Conservation (phyloP, 2,113 vertebrate species). For the Carassius carassius region DNA sequence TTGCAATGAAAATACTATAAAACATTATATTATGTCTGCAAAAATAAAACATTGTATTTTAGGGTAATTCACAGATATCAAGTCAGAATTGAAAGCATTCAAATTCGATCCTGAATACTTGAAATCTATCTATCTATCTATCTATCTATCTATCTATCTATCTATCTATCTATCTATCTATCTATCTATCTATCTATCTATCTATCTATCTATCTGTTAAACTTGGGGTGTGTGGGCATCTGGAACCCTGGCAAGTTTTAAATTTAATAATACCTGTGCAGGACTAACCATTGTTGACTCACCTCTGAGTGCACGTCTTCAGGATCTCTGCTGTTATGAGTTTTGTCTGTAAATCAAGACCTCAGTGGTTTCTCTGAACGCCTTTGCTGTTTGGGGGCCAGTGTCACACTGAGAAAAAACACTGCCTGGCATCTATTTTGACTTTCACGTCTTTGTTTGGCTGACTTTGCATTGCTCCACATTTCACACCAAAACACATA, state of each 20-base stretch:
- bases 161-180: too few species aligned
- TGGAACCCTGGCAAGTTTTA: neutral
- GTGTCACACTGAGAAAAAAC: too few species aligned
- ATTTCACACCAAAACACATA: slow-evolving; percentile 4
- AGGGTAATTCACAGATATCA: neutral
- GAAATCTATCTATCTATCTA: neutral
- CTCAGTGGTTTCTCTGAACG: neutral
- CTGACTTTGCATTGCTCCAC: neutral
- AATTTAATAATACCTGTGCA: neutral
- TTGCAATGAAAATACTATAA: neutral
- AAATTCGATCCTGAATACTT: too few species aligned
- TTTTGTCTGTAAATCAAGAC: slow-evolving; percentile 11
- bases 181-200: neutral
- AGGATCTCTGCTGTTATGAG: neutral
- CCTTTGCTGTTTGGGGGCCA: neutral
- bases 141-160: too few species aligned
- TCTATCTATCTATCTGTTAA: neutral
- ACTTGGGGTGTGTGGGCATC: neutral
- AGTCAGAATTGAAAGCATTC: neutral
- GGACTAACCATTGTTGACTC: neutral
- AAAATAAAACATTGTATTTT: neutral
- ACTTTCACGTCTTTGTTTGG: neutral
- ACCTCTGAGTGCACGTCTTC: slow-evolving; percentile 37
- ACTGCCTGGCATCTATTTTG: neutral
- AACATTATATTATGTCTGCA: neutral